Evolutionary conservation across 2,888 invertebrate species (phyloP), one percentile per base, ranked within the genome.

Genomic region (Drosophila stalkeri): DNA sequence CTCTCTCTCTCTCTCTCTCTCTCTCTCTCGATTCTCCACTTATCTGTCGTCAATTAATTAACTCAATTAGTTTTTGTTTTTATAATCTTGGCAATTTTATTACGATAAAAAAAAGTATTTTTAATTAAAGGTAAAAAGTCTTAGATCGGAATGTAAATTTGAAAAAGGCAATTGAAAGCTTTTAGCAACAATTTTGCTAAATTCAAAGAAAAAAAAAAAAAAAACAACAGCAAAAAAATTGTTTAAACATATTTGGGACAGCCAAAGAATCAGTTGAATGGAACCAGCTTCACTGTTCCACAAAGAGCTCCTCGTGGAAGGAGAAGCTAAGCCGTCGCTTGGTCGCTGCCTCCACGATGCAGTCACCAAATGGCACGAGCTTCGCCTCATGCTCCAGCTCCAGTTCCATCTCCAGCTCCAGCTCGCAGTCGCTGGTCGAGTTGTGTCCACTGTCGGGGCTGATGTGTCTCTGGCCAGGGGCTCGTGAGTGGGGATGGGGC

Each of bases 221-320:
- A 41, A 14, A 49, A 37, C 11, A 71, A 44, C 52, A 59, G 31
- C 55, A 66, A 66, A 68, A 74, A 37, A 55, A 49, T 41, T 11
- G 9, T 14, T 43, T 51, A 39, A 61, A 27, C 18, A 35, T 64
- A 59, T 57, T 44, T 59, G 18, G 16, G 55, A 76, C 72, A 82
- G 80, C 80, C 82, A 66, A 77, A 69, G 55, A 16, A 52, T 18
- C 33, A 35, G 14, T 46, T 11, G 27, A 43, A 11, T 20, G 8
- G 23, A 33, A 51, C 12, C 23, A 18, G 14, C 8, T 8, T 23
- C 66, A 79, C 62, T 72, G 66, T 12, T 85, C 77, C 64, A 75
- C 77, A 23, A 86, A 77, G 16, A 67, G 71, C 96, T 80, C 89
- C 52, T 83, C 84, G 96, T 89, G 97, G 94, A 94, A 96, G 96